Percentiles rank a stretch among this genome's conserved stretches.
Evolutionary conservation across 2,797 vertebrate genomes (phyloP).

Genomic region (Acanthis flammea): DNA sequence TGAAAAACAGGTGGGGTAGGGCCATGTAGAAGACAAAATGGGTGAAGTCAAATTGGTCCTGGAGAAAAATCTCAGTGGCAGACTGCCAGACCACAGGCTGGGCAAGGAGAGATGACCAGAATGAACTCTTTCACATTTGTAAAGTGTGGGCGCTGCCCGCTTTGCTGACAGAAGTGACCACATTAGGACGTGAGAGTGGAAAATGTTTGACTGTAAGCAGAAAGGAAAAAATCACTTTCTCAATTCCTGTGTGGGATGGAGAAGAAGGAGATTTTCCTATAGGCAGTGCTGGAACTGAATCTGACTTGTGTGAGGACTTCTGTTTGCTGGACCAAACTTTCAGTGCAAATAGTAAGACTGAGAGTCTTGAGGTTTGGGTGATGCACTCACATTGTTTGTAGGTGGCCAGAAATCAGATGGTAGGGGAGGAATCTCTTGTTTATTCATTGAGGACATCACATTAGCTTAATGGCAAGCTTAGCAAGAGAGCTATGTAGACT

Average conservation of each 20-base stretch:
- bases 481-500: background rate
- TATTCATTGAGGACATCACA: background rate
- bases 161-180: background rate
- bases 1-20: background rate
- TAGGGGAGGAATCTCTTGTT: background rate
- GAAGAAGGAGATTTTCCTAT: background rate
- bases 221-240: background rate
- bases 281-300: background rate
- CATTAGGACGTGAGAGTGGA: background rate
- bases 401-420: background rate
- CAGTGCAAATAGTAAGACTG: background rate
- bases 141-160: background rate
- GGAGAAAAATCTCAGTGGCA: background rate
- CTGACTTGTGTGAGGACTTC: background rate
- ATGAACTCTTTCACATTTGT: background rate
- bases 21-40: background rate
- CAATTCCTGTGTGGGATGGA: background rate
- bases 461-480: background rate
- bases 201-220: background rate
- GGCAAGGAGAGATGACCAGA: background rate
- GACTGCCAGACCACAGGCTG: background rate
- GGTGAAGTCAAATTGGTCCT: background rate
- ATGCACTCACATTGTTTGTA: background rate
- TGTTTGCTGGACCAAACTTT: fast-evolving
- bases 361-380: background rate